Percentiles rank a stretch among this genome's conserved stretches.
These are phyloP conservation scores for Ctenochaetus hawaiiensis DNA, from an alignment of 2,797 vertebrate species.

Conservation along the genomic window DNA sequence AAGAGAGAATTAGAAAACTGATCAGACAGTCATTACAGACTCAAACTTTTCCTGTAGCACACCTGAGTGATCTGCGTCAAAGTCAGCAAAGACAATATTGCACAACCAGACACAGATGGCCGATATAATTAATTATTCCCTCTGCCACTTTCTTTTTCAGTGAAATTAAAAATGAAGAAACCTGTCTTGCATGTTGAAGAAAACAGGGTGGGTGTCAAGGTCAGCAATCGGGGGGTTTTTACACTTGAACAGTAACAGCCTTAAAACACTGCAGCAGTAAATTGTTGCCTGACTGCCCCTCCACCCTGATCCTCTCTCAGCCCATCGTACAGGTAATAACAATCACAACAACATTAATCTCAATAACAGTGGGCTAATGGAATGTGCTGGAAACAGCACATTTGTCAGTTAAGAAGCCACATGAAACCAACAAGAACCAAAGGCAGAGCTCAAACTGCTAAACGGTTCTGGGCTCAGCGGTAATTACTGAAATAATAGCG, in stretches of 20 bases:
- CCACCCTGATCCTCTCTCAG: neutral
- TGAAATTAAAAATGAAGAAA: slow-evolving; percentile 20
- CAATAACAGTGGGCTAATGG: slow-evolving; percentile 56
- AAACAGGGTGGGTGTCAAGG: slow-evolving; percentile 1
- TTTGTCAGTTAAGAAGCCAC: slow-evolving; percentile 56
- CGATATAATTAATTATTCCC: slow-evolving; percentile 38
- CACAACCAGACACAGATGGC: slow-evolving; percentile 51
- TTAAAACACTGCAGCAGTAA: slow-evolving; percentile 1
- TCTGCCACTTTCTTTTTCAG: slow-evolving; percentile 12
- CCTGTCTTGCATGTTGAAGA: slow-evolving; percentile 2
- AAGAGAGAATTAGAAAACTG: slow-evolving; percentile 3
- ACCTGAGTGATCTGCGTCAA: slow-evolving; percentile 40
- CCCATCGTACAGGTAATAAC: slow-evolving; percentile 45
- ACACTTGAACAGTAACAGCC: slow-evolving; percentile 19
- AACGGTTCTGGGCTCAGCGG: slow-evolving; percentile 42
- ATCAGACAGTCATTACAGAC: slow-evolving; percentile 36
- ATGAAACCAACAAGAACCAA: slow-evolving; percentile 25
- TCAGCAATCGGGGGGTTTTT: slow-evolving; percentile 8
- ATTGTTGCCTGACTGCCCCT: neutral
- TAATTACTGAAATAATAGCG: slow-evolving; percentile 36
- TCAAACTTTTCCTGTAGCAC: slow-evolving; percentile 31
- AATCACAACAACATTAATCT: slow-evolving; percentile 70
- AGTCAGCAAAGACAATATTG: slow-evolving; percentile 35
- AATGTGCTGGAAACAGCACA: slow-evolving; percentile 52
- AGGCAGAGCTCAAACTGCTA: slow-evolving; percentile 22